Evolutionary conservation across 1,140 invertebrate species (phyloP).

Genomic region (Portunus trituberculatus): DNA sequence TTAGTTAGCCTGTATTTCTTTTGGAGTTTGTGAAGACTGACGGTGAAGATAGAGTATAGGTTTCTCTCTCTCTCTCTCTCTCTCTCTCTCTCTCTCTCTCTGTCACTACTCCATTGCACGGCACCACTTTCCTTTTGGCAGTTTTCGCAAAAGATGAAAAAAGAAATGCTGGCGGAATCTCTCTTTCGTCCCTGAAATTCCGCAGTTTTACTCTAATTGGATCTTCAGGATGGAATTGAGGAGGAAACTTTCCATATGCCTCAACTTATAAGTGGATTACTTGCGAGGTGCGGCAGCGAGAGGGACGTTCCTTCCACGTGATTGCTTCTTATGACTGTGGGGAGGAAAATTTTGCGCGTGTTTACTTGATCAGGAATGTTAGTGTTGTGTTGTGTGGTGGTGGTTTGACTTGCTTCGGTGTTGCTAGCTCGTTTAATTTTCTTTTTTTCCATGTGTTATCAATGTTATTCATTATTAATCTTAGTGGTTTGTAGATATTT

Average conservation of each 20-base stretch:
- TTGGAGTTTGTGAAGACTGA: too few relatives aligned
- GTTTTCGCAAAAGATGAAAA: too few relatives aligned
- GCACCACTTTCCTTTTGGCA: too few relatives aligned
- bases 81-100: too few relatives aligned
- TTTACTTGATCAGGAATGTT: neutral
- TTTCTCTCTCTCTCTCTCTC: neutral
- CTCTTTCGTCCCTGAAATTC: conserved; percentile 22
- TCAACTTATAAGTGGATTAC: conserved; percentile 58
- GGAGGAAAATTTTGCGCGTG: neutral
- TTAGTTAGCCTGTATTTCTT: too few relatives aligned
- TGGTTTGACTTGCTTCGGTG: neutral
- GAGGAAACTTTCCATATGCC: conserved; percentile 33
- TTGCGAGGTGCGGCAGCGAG: neutral
- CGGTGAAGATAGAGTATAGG: too few relatives aligned
- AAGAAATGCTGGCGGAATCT: too few relatives aligned
- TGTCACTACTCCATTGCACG: too few relatives aligned
- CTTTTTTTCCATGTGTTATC: neutral
- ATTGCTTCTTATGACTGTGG: neutral
- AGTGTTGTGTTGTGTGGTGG: neutral
- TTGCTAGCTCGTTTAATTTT: neutral
- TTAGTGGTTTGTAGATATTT: neutral
- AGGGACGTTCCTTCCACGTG: neutral
- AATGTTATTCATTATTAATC: neutral
- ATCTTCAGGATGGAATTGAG: conserved; percentile 34
- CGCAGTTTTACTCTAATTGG: conserved; percentile 51